Evolutionary conservation across 2,888 invertebrate genomes (phyloP), one percentile per base, ranked within the genome.

Genomic region (Cataglyphis livida): DNA sequence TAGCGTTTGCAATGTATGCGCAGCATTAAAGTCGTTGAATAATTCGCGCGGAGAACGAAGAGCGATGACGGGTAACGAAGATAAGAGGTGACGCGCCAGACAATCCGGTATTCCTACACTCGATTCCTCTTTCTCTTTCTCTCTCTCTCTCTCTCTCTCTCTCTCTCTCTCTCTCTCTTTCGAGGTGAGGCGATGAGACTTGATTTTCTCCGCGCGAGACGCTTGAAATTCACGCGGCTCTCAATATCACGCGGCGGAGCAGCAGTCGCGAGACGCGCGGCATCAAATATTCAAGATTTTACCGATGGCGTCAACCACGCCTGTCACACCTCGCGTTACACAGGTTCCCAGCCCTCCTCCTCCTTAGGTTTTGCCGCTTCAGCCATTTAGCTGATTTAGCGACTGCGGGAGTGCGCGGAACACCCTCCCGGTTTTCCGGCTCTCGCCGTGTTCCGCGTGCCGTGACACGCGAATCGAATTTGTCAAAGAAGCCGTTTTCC

Each of bases 381-480:
- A 91, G 89, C 92, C 90, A 91, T 92, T 91, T 92, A 91, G 89
- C 90, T 90, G 91, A 92, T 92, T 92, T 91, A 92, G 89, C 89
- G 89, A 86, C 88, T 87, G 83, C 84, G 87, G 84, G 85, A 87
- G 84, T n/a, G n/a, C 48, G 48, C 85, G 88, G 88, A 88, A 88
- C 90, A 86, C n/a, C 89, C 91, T 89, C 90, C 89, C 90, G 88
- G 89, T 92, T 93, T 92, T 92, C 92, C 90, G 89, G 87, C 90
- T 90, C 89, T 91, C 90, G 84, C 81, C 90, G 86, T 93, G 93
- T 92, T 92, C 90, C 90, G 89, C 90, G 91, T 89, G 87, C 90
- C 91, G 89, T 93, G 93, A 92, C 92, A 93, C 91, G 91, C 92
- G 92, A 93, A 93, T 93, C 93, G 92, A 93, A 93, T 93, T 93